Evolutionary conservation across 2,888 invertebrate species (phyloP), one percentile per base, ranked within the genome.

Genomic region (Aethes cnicana): DNA sequence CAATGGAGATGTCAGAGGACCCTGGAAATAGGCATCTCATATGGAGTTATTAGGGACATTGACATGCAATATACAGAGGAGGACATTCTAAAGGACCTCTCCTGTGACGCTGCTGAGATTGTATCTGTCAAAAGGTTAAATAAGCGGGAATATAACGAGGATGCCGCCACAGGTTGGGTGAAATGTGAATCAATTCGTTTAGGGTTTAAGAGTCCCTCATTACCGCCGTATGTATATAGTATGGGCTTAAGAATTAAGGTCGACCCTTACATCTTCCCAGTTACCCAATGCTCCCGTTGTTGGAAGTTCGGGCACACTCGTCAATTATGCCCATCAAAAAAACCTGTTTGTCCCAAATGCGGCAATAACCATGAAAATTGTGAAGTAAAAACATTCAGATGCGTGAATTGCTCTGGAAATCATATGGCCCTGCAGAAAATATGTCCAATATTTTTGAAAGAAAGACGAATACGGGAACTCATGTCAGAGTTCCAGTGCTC

Each of bases 401-500:
- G 61, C 18, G 47, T 47, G 0, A 63, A 61, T 23, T 61, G 61
- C 33, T 21, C 5, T 1, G 59, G 57, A 3, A 30, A 43, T 7
- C 60, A 63, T 30, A 53, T 61, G 52, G 41, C 58, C 5, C 2
- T 60, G 6, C 23, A 18, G 4, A 60, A 54, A 46, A 30, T 6
- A 0, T 61, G 61, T 11, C 57, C 60, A 8, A 14, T 36, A 9
- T 61, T 43, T 9, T 5, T 52, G 6, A 61, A 57, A 47, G 63
- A 63, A 25, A 59, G 52, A 42, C 49, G 23, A 6, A 28, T 59
- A 1, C 23, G 61, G 16, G 54, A 58, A 17, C 12, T 59, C 3
- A 63, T 63, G 61, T 23, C 55, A 0, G 57, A 59, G 3, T 59
- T 55, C 20, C 59, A 58, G 17, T 60, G 59, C 35, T 53, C 57